Evolutionary conservation across 2,797 vertebrate species (phyloP).

Genomic region (Lemur catta): DNA sequence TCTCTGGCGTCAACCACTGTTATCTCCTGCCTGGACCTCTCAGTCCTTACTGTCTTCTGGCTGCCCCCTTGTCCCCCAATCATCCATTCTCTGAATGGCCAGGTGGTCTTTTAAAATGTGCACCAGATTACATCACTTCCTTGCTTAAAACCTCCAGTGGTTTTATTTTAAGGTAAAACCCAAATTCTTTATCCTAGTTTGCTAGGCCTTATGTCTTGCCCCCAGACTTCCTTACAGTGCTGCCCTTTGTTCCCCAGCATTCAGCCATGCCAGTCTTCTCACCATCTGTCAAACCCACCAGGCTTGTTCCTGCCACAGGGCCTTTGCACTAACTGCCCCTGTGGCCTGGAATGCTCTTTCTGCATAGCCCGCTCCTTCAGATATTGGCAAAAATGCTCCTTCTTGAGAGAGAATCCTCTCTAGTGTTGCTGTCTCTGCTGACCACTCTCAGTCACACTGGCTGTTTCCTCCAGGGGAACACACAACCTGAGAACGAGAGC

Average conservation of each 20-base stretch:
- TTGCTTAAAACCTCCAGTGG: neutral
- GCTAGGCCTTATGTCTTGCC: neutral
- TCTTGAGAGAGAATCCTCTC: neutral
- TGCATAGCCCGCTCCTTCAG: neutral
- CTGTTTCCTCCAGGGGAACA: neutral
- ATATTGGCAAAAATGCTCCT: no score
- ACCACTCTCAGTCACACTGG: neutral
- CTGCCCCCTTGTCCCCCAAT: neutral
- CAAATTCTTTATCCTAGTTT: neutral
- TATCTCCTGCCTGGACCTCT: neutral
- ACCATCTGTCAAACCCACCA: no score
- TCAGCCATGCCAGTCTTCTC: neutral
- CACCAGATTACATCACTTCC: neutral
- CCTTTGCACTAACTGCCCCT: neutral
- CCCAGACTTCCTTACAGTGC: neutral
- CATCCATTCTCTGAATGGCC: neutral
- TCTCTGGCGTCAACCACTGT: neutral
- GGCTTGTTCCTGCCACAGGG: neutral
- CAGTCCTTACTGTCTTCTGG: neutral
- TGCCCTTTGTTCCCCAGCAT: neutral
- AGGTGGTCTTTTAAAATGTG: neutral
- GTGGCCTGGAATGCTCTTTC: neutral
- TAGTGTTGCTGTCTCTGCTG: rapidly evolving
- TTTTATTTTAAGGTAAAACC: neutral
- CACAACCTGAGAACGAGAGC: neutral